Evolutionary conservation across 2,113 vertebrate species (phyloP).

Genomic region (Myotis yumanensis): DNA sequence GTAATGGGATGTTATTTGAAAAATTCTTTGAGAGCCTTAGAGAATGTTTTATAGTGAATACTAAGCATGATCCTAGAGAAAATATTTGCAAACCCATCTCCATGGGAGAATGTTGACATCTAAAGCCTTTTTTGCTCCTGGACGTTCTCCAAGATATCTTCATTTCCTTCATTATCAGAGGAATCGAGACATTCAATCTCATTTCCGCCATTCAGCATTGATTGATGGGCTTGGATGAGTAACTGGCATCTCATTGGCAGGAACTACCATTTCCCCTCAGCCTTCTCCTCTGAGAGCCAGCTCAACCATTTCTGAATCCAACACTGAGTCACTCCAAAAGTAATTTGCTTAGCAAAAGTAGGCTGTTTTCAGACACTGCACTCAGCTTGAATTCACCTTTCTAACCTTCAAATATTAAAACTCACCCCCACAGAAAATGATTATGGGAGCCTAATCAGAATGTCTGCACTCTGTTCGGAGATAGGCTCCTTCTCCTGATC

Average conservation of each 20-base stretch:
- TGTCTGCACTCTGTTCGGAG: background rate
- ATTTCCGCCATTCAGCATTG: constrained; percentile 49
- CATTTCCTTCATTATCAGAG: constrained; percentile 30
- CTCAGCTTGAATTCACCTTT: constrained; percentile 56
- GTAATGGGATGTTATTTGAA: background rate
- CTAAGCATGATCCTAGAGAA: background rate
- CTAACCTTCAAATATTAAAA: constrained; percentile 71
- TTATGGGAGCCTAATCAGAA: constrained; percentile 40
- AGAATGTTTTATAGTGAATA: background rate
- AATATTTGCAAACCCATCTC: background rate
- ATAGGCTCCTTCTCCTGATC: constrained; percentile 49
- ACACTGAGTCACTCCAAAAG: constrained; percentile 58
- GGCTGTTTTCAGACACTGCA: constrained; percentile 22
- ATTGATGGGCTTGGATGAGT: constrained; percentile 50
- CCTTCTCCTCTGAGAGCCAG: background rate
- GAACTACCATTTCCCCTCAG: constrained; percentile 27
- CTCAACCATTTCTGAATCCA: constrained; percentile 56
- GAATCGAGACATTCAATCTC: constrained; percentile 20
- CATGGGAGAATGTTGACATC: background rate
- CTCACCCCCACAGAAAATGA: constrained; percentile 30
- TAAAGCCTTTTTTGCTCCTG: background rate
- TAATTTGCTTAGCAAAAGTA: constrained; percentile 61
- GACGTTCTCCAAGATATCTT: constrained; percentile 17
- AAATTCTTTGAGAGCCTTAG: background rate
- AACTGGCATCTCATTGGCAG: constrained; percentile 29